phyloP scores from a whole-genome alignment of 2,113 vertebrate genomes.

The Notothenia rossii region DNA sequence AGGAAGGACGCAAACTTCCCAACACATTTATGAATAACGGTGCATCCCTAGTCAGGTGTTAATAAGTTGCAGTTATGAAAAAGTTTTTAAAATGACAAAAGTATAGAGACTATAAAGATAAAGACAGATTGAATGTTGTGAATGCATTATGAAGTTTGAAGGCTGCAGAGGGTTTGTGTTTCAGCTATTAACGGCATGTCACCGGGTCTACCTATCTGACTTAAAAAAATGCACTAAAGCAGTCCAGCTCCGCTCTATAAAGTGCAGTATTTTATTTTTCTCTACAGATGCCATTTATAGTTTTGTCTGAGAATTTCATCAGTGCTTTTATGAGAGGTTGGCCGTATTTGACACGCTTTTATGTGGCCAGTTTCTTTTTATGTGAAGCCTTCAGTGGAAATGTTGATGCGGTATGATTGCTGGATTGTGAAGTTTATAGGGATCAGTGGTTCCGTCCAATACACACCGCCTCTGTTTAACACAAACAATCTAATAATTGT shows the following conservation, averaged over 20 bases:
- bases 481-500: not conserved
- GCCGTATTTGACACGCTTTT: conserved; percentile 68
- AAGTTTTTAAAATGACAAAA: not conserved
- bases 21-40: not conserved
- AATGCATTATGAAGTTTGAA: not conserved
- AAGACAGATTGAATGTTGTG: not conserved
- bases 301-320: conserved; percentile 71
- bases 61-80: not conserved
- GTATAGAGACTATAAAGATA: not conserved
- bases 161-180: conserved; percentile 26
- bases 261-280: conserved; percentile 50
- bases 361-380: conserved; percentile 73
- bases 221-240: conserved; percentile 31
- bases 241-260: conserved; percentile 32
- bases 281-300: conserved; percentile 66
- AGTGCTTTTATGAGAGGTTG: conserved; percentile 70
- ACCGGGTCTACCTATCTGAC: conserved; percentile 25
- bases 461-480: conserved; percentile 1
- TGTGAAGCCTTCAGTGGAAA: conserved; percentile 70
- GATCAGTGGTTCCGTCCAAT: conserved; percentile 31
- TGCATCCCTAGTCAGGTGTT: not conserved
- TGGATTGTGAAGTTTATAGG: conserved; percentile 58
- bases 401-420: conserved; percentile 67
- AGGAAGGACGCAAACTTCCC: not conserved
- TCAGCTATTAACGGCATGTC: conserved; percentile 19